A percentile compares a stretch with the other conserved stretches of the same genome.
These are phyloP conservation scores for Tauraco hartlaubi DNA, from an alignment of 2,797 vertebrate species.

Conservation along the genomic window DNA sequence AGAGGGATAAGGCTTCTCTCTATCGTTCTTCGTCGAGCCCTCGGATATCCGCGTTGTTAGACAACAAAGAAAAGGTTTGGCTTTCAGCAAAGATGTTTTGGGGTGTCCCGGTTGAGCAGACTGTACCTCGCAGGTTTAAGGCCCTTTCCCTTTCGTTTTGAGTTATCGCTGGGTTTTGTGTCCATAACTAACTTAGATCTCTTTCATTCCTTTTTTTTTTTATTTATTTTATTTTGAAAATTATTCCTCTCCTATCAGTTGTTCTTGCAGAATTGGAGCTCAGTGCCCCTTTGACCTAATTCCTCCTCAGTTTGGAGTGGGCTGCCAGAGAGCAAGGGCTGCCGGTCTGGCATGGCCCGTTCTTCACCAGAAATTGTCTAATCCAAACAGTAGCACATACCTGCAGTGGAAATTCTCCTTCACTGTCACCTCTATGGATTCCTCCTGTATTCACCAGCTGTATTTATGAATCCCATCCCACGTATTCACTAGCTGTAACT, in stretches of 20 bases:
- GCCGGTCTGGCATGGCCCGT: not conserved
- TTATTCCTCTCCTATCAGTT: not conserved
- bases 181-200: fast-evolving
- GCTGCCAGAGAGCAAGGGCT: not conserved
- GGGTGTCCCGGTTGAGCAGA: not conserved
- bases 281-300: not conserved
- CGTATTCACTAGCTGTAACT: fast-evolving
- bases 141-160: not conserved
- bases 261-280: not conserved
- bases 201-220: not conserved
- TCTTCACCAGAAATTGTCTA: not conserved
- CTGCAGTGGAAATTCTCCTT: not conserved
- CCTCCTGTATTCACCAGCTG: not conserved
- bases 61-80: conserved; percentile 80
- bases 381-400: not conserved
- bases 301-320: not conserved
- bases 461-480: not conserved
- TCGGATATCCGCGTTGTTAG: conserved; percentile 77
- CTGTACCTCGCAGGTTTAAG: not conserved
- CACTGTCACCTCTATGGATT: fast-evolving
- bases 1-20: conserved; percentile 68
- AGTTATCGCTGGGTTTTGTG: not conserved
- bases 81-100: not conserved
- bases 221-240: not conserved
- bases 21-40: conserved; percentile 80